Evolutionary conservation across 2,797 vertebrate species (phyloP), one percentile per base, ranked within the genome.

Genomic region (Rhodeus uyekii): DNA sequence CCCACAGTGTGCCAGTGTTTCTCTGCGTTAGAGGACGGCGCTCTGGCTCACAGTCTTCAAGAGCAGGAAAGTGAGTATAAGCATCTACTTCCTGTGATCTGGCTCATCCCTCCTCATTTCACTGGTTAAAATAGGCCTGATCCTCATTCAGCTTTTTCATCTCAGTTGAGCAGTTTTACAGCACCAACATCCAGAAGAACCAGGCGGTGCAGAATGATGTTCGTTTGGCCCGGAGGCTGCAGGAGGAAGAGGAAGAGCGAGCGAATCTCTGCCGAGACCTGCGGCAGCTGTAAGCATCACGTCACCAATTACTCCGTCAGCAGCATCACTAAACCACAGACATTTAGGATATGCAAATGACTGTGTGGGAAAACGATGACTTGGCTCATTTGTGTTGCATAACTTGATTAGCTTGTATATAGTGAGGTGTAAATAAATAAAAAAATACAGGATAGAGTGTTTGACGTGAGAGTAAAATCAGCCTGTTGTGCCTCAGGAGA

Each of bases 111-210:
- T 65, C 38, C 7, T 81, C 8, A 24, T 53, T 42, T 53, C 4
- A 32, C 24, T 32, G 44, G 4, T 39, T 24, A 3, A 42, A 32
- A 29, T n/a, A 50, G 38, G 27, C 24, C 55, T 29, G 27, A 3
- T 2, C 5, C 34, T 38, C 42, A 50, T 27, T 27, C 39, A n/a
- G 1, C 24, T 36, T 63, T 42, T 38, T 38, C 48, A 1, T 72
- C 5, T 12, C 76, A 96, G 94, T 94, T 9, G 94, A 95, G 67
- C 92, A 96, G 67, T 93, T 95, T 86, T 96, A 96, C 53, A 94
- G 87, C 85, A 95, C 91, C 53, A 94, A 95, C 53, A 77, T 95
- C 64, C 94, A 93, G 90, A 95, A 94, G 90, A 95, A 89, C 86
- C 92, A 89, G 86, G 86, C 94, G 1, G 94, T 95, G 73, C 95